Percentiles rank a stretch among this genome's conserved stretches.
Conservation (phyloP, 2,888 invertebrate genomes). For the Oxystoma pomonae region DNA sequence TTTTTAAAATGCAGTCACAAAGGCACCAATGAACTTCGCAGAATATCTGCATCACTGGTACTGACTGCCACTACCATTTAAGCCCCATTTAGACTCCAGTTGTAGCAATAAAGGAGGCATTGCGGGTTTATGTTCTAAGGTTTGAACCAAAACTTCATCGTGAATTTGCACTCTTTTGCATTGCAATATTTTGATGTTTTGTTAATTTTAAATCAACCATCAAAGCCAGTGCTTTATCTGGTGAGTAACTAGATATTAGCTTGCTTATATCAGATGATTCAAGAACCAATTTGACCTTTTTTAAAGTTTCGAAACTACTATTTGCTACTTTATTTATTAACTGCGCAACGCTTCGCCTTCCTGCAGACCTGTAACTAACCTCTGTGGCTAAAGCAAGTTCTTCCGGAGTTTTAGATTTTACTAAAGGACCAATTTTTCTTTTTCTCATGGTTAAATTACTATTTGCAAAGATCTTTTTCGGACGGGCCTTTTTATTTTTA, state of each 20-base stretch:
- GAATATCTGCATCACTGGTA: not conserved
- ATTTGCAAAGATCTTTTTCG: not conserved
- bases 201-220: not conserved
- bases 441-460: not conserved
- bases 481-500: too few species aligned
- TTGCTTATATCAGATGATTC: not conserved
- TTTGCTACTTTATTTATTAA: not conserved
- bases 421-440: not conserved
- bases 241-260: not conserved
- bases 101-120: too few species aligned
- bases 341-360: not conserved
- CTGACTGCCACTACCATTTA: not conserved
- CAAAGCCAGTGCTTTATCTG: not conserved
- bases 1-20: not conserved
- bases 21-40: not conserved
- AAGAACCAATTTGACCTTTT: not conserved
- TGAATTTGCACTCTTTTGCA: not conserved
- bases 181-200: not conserved
- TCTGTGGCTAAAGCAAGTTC: not conserved
- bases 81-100: not conserved
- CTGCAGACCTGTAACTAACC: slow-evolving; percentile 1
- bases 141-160: not conserved
- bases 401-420: too few species aligned
- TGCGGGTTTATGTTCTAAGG: too few species aligned
- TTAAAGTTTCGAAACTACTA: not conserved